phyloP scores from a whole-genome alignment of 2,797 vertebrate genomes.

The Malacoraja senta region DNA sequence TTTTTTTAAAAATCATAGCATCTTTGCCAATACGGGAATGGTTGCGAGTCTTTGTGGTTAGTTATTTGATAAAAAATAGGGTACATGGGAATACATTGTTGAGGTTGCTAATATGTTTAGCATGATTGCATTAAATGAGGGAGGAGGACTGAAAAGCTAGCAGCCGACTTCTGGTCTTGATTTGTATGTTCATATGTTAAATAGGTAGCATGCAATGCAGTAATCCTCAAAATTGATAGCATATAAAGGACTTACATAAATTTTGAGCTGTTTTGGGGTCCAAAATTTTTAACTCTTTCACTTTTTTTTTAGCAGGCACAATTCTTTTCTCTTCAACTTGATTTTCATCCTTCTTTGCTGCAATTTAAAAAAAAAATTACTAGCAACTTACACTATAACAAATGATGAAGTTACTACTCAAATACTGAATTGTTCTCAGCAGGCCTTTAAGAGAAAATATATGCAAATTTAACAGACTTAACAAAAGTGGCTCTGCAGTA shows the following conservation, averaged over 20 bases:
- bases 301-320: conserved; percentile 76
- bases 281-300: conserved; percentile 84
- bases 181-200: not conserved
- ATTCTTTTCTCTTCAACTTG: conserved; percentile 68
- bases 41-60: no score
- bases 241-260: conserved; percentile 73
- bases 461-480: not conserved
- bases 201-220: not conserved
- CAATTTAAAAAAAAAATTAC: conserved; percentile 42
- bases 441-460: not conserved
- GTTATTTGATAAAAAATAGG: no score
- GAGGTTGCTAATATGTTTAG: no score
- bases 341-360: conserved; percentile 75
- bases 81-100: no score
- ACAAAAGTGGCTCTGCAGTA: not conserved
- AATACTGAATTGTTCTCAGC: not conserved
- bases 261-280: conserved; percentile 91
- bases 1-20: no score
- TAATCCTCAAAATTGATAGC: not conserved
- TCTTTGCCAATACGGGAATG: not conserved
- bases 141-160: no score
- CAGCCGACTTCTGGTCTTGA: no score
- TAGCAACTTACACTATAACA: not conserved
- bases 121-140: no score
- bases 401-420: not conserved